phyloP scores from a whole-genome alignment of 2,888 invertebrate species.

The Netelia melanura region DNA sequence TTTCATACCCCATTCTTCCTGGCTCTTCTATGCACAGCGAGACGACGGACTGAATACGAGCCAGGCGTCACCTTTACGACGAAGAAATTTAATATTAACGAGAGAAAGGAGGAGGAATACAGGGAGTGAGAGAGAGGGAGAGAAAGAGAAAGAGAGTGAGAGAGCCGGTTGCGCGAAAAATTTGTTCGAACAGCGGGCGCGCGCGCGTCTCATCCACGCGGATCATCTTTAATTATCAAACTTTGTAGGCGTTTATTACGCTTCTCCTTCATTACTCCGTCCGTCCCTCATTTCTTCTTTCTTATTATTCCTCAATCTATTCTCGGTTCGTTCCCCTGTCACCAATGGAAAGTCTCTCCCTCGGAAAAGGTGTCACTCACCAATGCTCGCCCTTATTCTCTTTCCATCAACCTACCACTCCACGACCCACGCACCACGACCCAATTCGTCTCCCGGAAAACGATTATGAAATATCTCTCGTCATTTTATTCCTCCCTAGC shows the following conservation, averaged over 20 bases:
- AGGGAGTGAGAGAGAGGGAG: background rate
- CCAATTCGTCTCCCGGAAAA: background rate
- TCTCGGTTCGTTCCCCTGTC: constrained; percentile 36
- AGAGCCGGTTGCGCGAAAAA: constrained; percentile 35
- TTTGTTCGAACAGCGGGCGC: constrained; percentile 49
- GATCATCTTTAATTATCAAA: constrained; percentile 75
- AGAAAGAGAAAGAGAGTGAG: background rate
- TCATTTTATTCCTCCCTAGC: background rate
- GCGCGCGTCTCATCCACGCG: constrained; percentile 21
- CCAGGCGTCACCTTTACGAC: constrained; percentile 45
- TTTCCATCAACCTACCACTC: background rate
- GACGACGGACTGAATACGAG: constrained; percentile 14
- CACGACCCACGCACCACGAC: too few relatives aligned
- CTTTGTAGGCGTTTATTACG: constrained; percentile 71
- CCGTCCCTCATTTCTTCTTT: background rate
- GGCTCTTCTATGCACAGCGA: constrained; percentile 6
- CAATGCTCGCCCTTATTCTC: background rate
- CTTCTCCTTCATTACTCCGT: constrained; percentile 39
- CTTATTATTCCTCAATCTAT: constrained; percentile 52
- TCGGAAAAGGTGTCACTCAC: constrained; percentile 26
- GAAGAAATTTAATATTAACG: constrained; percentile 65
- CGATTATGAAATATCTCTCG: background rate
- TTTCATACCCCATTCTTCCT: background rate
- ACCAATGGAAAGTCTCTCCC: constrained; percentile 38
- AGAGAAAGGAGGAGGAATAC: constrained; percentile 1